A percentile compares a stretch with the other conserved stretches of the same genome.
Evolutionary conservation across 2,888 invertebrate genomes (phyloP).

Genomic region (Sepiola atlantica): DNA sequence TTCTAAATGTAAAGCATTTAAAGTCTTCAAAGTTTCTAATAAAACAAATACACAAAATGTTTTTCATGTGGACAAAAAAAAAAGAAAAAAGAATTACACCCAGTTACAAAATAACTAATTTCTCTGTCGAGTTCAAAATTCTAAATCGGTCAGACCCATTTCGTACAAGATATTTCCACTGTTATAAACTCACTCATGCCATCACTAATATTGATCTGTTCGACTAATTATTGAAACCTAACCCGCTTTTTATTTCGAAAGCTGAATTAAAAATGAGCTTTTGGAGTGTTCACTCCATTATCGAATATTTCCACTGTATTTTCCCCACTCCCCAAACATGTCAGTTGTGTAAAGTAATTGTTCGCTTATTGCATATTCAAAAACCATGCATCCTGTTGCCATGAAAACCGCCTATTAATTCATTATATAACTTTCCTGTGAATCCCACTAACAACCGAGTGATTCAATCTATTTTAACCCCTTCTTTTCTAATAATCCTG

Average conservation of each 20-base stretch:
- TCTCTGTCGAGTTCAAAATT: not conserved
- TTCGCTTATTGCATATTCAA: not conserved
- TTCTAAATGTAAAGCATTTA: not conserved
- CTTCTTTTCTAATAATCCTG: not conserved
- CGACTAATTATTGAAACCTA: not conserved
- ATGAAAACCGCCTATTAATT: not conserved
- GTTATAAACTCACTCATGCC: not conserved
- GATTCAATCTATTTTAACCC: not conserved
- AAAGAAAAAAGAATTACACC: not conserved
- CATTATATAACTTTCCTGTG: not conserved
- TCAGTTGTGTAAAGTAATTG: not conserved
- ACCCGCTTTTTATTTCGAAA: not conserved
- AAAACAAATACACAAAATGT: not conserved
- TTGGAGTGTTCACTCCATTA: slow-evolving; percentile 4
- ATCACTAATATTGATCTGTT: slow-evolving; percentile 8
- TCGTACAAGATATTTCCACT: not conserved
- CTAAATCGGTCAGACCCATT: not conserved
- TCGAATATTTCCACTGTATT: not conserved
- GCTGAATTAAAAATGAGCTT: not conserved
- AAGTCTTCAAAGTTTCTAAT: not conserved
- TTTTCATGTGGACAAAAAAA: not conserved
- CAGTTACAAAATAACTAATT: not conserved
- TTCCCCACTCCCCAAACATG: not conserved
- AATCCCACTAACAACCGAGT: not conserved
- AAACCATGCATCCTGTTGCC: not conserved